Evolutionary conservation across 2,888 invertebrate species (phyloP).

Genomic region (Mesopsocus fuscifrons): DNA sequence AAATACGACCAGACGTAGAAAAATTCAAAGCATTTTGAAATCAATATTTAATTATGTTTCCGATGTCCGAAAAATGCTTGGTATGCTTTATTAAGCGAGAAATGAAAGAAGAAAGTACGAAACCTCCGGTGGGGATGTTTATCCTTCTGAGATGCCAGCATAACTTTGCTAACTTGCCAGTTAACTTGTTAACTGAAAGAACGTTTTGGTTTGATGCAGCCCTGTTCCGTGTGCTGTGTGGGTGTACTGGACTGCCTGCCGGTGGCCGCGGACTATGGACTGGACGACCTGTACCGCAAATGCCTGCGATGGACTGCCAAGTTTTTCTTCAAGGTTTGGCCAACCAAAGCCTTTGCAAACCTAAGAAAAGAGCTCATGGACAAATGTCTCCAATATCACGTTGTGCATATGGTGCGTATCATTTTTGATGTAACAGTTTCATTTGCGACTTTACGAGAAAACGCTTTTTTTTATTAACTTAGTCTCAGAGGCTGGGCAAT

Average conservation of each 20-base stretch:
- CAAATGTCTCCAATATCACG: conserved; percentile 66
- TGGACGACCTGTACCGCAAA: conserved; percentile 73
- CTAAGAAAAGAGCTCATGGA: conserved; percentile 65
- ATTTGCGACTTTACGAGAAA: too few species aligned
- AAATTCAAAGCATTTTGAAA: too few species aligned
- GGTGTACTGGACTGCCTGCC: conserved; percentile 78
- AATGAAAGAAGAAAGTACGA: too few species aligned
- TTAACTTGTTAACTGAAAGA: background rate
- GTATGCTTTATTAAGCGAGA: too few species aligned
- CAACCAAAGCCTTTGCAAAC: conserved; percentile 72
- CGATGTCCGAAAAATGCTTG: conserved; percentile 3
- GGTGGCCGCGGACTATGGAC: conserved; percentile 62
- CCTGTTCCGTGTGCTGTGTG: conserved; percentile 71
- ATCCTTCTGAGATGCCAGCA: too few species aligned
- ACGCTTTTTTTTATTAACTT: background rate
- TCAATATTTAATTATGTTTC: background rate
- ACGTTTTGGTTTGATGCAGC: conserved; percentile 38
- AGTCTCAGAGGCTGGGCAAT: background rate
- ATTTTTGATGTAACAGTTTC: background rate
- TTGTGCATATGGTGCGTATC: conserved; percentile 46
- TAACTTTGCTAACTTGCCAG: background rate
- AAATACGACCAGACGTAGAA: background rate
- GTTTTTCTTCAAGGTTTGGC: conserved; percentile 78
- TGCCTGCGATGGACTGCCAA: conserved; percentile 75
- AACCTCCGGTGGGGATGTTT: too few species aligned